A percentile compares a stretch with the other conserved stretches of the same genome.
Conservation (phyloP, 2,888 invertebrate genomes). For the Cheilosia variabilis region DNA sequence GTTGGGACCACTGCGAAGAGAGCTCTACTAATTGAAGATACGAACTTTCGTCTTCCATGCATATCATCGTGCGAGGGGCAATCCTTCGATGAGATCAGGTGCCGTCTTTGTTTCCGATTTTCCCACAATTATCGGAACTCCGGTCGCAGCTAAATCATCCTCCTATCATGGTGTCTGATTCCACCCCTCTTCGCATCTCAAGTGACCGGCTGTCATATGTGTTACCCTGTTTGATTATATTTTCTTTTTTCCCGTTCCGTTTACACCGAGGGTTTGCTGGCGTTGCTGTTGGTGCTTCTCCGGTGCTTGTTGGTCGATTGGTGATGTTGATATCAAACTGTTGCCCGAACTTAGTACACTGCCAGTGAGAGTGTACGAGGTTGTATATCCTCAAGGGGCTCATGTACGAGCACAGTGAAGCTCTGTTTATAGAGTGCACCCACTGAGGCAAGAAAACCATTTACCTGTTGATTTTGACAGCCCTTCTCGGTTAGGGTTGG, state of each 20-base stretch:
- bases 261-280: constrained; percentile 47
- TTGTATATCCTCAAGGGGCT: constrained; percentile 28
- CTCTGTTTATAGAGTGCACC: constrained; percentile 8
- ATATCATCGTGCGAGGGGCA: constrained; percentile 37
- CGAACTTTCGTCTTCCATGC: constrained; percentile 41
- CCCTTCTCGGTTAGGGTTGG: constrained; percentile 27
- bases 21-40: constrained; percentile 52
- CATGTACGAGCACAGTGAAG: constrained; percentile 1
- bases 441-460: constrained; percentile 29
- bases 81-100: constrained; percentile 43
- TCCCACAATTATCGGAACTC: constrained; percentile 65
- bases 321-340: constrained; percentile 58
- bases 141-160: constrained; percentile 9
- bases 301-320: constrained; percentile 39
- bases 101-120: constrained; percentile 61
- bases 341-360: constrained; percentile 40
- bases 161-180: constrained; percentile 47
- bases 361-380: neutral
- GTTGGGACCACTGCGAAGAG: neutral
- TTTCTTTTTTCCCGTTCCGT: constrained; percentile 24
- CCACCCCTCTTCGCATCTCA: constrained; percentile 51
- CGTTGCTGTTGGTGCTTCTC: neutral
- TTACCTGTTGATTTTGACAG: constrained; percentile 67
- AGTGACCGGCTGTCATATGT: constrained; percentile 60
- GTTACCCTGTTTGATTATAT: constrained; percentile 47